A percentile compares a stretch with the other conserved stretches of the same genome.
Conservation (phyloP, 2,888 invertebrate genomes). For the Augochlorella aurata region DNA sequence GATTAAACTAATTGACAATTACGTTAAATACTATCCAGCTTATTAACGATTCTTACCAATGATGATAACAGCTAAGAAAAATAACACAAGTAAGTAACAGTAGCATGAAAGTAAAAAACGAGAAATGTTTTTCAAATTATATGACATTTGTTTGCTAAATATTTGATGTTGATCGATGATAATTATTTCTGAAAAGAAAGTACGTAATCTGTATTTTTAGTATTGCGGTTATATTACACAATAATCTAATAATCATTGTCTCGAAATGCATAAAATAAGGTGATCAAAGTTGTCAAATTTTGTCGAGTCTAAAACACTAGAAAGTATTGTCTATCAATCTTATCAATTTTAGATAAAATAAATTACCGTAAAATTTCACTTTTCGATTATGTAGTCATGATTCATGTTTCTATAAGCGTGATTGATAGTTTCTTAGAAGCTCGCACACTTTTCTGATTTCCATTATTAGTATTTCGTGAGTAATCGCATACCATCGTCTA, state of each 20-base stretch:
- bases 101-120: no score
- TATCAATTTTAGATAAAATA: neutral
- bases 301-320: neutral
- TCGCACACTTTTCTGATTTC: slow-evolving; percentile 7
- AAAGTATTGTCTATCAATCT: neutral
- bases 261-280: neutral
- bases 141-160: neutral
- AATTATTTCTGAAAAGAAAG: neutral
- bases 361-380: neutral
- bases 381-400: slow-evolving; percentile 1
- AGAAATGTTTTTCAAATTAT: neutral
- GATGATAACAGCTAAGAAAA: neutral
- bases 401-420: neutral
- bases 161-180: neutral
- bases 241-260: no score
- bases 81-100: neutral
- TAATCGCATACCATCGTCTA: slow-evolving; percentile 34
- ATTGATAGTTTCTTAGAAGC: slow-evolving; percentile 22
- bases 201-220: neutral
- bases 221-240: neutral
- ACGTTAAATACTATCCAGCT: neutral
- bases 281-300: neutral
- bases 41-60: neutral
- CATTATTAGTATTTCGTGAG: slow-evolving; percentile 39
- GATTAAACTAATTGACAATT: neutral